Evolutionary conservation across 2,113 vertebrate genomes (phyloP).

Genomic region (Balaenoptera acutorostrata): DNA sequence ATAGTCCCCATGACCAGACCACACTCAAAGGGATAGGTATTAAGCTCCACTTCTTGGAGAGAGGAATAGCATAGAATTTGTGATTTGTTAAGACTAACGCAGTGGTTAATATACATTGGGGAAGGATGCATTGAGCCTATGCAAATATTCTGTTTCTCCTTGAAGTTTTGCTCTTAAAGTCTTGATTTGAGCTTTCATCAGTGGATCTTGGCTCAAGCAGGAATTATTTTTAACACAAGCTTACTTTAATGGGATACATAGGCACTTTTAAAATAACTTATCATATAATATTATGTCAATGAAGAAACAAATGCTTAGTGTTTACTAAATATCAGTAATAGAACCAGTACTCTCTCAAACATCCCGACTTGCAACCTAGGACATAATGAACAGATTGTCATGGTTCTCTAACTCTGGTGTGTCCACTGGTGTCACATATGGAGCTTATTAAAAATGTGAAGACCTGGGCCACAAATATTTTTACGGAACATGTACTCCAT

Average conservation of each 20-base stretch:
- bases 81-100: background rate
- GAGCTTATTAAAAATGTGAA: background rate
- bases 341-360: background rate
- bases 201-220: background rate
- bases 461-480: background rate
- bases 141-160: background rate
- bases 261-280: slow-evolving; percentile 34
- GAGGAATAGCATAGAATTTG: background rate
- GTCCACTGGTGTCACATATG: background rate
- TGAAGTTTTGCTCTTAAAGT: background rate
- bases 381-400: rapidly evolving
- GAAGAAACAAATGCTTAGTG: slow-evolving; percentile 15
- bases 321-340: slow-evolving; percentile 8
- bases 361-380: background rate
- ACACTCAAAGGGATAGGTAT: background rate
- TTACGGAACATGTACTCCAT: background rate
- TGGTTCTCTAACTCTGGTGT: background rate
- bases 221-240: background rate
- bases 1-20: background rate
- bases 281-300: slow-evolving; percentile 11
- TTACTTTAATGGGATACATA: slow-evolving; percentile 1
- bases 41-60: background rate
- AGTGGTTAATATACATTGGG: background rate
- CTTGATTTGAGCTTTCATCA: background rate
- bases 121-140: background rate